Conservation (phyloP, 2,797 vertebrate genomes). For the Enteromius treurensis region DNA sequence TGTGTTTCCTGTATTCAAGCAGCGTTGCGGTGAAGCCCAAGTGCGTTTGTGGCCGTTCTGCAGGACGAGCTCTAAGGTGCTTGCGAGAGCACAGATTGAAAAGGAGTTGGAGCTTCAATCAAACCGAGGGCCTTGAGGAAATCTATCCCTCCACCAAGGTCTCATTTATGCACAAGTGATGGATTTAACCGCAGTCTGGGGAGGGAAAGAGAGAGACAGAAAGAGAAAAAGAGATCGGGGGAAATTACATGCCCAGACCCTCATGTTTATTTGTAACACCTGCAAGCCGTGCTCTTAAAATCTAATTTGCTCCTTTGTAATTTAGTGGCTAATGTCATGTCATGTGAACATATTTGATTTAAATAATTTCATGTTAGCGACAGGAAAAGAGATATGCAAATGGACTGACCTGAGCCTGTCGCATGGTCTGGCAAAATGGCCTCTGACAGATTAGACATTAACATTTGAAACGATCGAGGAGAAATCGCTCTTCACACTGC, state of each 20-base stretch:
- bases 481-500: conserved; percentile 54
- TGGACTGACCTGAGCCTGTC: conserved; percentile 18
- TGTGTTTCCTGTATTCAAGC: conserved; percentile 77
- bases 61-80: conserved; percentile 58
- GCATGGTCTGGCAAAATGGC: conserved; percentile 3
- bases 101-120: conserved; percentile 77
- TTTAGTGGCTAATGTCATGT: conserved; percentile 34
- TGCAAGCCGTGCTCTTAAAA: conserved; percentile 15
- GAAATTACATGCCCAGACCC: conserved; percentile 20
- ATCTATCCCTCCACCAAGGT: conserved; percentile 70
- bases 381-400: conserved; percentile 32
- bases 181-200: conserved; percentile 65
- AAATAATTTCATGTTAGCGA: conserved; percentile 3
- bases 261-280: conserved; percentile 44
- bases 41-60: conserved; percentile 30
- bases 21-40: conserved; percentile 78
- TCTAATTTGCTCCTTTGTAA: conserved; percentile 41
- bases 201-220: conserved; percentile 12
- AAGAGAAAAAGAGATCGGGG: conserved; percentile 55
- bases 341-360: conserved; percentile 41
- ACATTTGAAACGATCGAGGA: conserved; percentile 49
- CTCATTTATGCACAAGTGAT: conserved; percentile 72
- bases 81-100: conserved; percentile 68
- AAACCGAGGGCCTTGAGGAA: conserved; percentile 68
- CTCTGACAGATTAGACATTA: conserved; percentile 53